These are phyloP conservation scores for Drosophila putrida DNA, from an alignment of 2,888 invertebrate genomes.

Conservation along the genomic window DNA sequence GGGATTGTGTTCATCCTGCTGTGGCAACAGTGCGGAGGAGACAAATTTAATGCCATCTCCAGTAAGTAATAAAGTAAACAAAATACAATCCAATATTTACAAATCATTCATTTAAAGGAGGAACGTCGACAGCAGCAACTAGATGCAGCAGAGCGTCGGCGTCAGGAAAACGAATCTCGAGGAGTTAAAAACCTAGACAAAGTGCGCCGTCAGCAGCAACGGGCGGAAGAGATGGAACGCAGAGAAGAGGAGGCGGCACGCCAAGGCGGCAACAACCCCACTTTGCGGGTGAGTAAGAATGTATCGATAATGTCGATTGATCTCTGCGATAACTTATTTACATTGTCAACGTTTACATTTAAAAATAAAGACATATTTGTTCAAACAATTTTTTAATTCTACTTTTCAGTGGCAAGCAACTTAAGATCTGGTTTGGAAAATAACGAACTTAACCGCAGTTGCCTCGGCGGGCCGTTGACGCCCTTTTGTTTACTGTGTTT, in stretches of 20 bases:
- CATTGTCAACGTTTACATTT: neutral
- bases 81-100: neutral
- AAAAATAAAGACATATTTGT: neutral
- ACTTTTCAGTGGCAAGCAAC: slow-evolving; percentile 81
- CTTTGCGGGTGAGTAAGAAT: slow-evolving; percentile 38
- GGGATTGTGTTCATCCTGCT: slow-evolving; percentile 81
- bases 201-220: slow-evolving; percentile 87
- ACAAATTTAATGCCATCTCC: slow-evolving; percentile 83
- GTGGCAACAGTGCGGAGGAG: slow-evolving; percentile 78
- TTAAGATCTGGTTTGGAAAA: slow-evolving; percentile 42
- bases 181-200: slow-evolving; percentile 89
- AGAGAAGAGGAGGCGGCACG: slow-evolving; percentile 86
- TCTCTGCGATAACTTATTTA: neutral
- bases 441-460: slow-evolving; percentile 14
- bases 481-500: slow-evolving; percentile 18
- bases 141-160: slow-evolving; percentile 89
- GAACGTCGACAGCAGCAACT: slow-evolving; percentile 88
- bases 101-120: slow-evolving; percentile 86
- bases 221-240: slow-evolving; percentile 87
- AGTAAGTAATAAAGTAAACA: slow-evolving; percentile 53
- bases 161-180: slow-evolving; percentile 87
- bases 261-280: slow-evolving; percentile 67
- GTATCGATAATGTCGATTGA: slow-evolving; percentile 19
- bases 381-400: neutral
- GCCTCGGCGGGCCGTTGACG: slow-evolving; percentile 31